Conservation (phyloP, 2,113 vertebrate species). For the Muntiacus reevesi region DNA sequence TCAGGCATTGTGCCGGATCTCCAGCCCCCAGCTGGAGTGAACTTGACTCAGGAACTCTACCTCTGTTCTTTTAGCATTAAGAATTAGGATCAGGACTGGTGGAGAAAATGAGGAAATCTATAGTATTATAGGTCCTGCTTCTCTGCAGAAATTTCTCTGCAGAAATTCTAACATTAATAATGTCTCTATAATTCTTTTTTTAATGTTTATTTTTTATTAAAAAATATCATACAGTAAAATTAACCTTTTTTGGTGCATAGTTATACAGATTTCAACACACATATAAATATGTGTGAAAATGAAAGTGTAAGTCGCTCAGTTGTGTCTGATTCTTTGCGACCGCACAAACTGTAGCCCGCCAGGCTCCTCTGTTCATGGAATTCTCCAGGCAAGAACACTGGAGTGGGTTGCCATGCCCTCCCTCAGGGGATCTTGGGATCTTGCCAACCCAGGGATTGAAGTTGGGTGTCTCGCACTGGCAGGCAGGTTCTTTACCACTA, state of each 20-base stretch:
- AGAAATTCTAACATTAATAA: constrained; percentile 14
- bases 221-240: neutral
- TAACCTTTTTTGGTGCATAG: neutral
- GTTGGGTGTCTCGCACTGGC: neutral
- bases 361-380: neutral
- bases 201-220: neutral
- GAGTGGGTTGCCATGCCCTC: neutral
- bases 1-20: neutral
- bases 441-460: neutral
- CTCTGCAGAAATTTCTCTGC: neutral
- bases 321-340: neutral
- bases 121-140: neutral
- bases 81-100: neutral
- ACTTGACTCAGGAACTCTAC: neutral
- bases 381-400: neutral
- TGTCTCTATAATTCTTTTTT: neutral
- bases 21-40: neutral
- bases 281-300: neutral
- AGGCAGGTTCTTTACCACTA: neutral
- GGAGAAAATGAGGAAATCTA: neutral
- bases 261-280: neutral
- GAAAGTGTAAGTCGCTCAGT: neutral
- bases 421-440: neutral
- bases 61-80: neutral
- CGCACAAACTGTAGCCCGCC: rapidly evolving